A percentile compares a stretch with the other conserved stretches of the same genome.
Conservation (phyloP, 2,888 invertebrate genomes). For the Pandemis corylana region DNA sequence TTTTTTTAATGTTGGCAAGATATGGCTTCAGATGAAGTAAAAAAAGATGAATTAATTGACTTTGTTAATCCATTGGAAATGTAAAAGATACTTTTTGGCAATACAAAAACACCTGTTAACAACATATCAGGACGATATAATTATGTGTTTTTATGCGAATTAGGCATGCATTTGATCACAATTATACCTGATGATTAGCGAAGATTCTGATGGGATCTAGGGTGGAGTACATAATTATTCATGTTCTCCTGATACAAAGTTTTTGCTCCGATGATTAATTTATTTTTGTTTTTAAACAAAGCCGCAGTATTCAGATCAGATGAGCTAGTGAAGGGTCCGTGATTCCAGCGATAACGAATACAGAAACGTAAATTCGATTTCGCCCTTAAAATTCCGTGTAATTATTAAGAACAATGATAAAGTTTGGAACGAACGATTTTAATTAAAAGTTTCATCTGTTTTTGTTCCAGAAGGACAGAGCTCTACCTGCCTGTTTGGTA, state of each 20-base stretch:
- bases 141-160: too few relatives aligned
- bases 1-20: too few relatives aligned
- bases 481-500: slow-evolving; percentile 48
- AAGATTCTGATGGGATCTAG: too few relatives aligned
- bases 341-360: slow-evolving; percentile 13
- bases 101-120: too few relatives aligned
- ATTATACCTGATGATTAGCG: too few relatives aligned
- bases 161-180: too few relatives aligned
- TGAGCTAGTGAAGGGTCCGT: not conserved
- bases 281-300: not conserved
- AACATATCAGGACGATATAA: too few relatives aligned
- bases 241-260: not conserved
- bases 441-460: slow-evolving; percentile 55
- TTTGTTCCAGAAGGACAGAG: slow-evolving; percentile 54
- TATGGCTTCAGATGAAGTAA: too few relatives aligned
- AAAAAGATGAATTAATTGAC: too few relatives aligned
- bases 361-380: slow-evolving; percentile 39
- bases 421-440: slow-evolving; percentile 53
- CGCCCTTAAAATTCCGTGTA: slow-evolving; percentile 45
- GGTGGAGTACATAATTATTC: not conserved
- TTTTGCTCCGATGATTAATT: not conserved
- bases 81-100: too few relatives aligned
- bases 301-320: not conserved
- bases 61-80: too few relatives aligned
- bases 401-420: slow-evolving; percentile 53